These are phyloP conservation scores for Myiothlypis coronata DNA, from an alignment of 2,797 vertebrate species.

Conservation along the genomic window DNA sequence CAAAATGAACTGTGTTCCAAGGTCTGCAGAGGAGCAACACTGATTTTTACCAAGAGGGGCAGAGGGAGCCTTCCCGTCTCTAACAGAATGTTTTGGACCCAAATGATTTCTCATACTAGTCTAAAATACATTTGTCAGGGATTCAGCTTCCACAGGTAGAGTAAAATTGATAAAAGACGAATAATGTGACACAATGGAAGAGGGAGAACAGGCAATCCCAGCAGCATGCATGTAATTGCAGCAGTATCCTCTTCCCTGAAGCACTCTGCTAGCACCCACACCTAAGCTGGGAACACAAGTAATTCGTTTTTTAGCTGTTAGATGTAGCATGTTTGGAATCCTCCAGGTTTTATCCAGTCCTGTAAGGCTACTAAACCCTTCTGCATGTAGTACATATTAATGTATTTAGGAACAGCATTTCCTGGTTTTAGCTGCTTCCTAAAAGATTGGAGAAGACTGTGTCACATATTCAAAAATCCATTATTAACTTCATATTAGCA, in stretches of 20 bases:
- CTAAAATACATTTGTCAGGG: not conserved
- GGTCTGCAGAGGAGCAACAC: not conserved
- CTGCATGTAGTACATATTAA: not conserved
- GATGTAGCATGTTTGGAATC: not conserved
- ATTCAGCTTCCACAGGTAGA: not conserved
- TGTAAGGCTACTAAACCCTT: not conserved
- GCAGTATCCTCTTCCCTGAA: not conserved
- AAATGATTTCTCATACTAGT: not conserved
- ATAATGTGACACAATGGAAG: not conserved
- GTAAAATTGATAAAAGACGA: not conserved
- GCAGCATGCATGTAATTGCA: fast-evolving
- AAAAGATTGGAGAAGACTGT: not conserved
- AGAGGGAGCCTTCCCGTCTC: not conserved
- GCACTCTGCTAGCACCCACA: not conserved
- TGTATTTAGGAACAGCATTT: not conserved
- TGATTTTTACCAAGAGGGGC: not conserved
- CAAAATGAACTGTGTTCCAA: not conserved
- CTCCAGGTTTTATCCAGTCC: not conserved
- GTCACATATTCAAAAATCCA: not conserved
- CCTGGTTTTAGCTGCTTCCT: not conserved
- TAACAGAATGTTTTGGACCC: not conserved
- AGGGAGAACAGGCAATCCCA: not conserved
- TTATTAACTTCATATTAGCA: slow-evolving; percentile 9
- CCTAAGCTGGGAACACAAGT: not conserved
- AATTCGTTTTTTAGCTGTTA: not conserved